Evolutionary conservation across 2,113 vertebrate species (phyloP), one percentile per base, ranked within the genome.

Genomic region (Megaptera novaeangliae): DNA sequence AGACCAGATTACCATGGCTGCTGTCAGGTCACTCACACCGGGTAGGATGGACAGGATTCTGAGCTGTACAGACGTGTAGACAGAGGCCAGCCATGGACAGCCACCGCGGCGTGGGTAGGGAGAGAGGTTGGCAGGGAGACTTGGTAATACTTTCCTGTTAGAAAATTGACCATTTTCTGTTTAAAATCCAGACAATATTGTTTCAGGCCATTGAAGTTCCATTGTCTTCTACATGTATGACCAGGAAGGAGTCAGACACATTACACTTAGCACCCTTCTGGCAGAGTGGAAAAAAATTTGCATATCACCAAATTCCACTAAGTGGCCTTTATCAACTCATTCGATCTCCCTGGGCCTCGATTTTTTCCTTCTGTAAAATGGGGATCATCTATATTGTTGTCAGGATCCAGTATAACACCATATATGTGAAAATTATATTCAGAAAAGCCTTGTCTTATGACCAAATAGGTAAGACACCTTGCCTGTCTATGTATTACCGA

Each of bases 41-140:
- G 57, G 27, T 12, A 81, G 64, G 52, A 11, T 7, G 5, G 36
- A 31, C 17, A 36, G 29, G 34, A 36, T 34, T 46, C 72, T 20
- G 59, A 31, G 39, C 10, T 39, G 2, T 10, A 0, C 7, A 46
- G 36, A 18, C 1, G 2, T 23, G 4, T 0, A 39, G 52, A 66
- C 1, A 9, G 39, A 49, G 39, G 11, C 15, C 13, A 44, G 27
- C 0, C 1, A 13, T 0, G 7, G 31, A n/a, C 0, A 4, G 83
- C 11, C 7, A 3, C 3, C 25, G 20, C 31, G 25, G 29, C 36
- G 10, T 46, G 5, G 14, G 69, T 6, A 4, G 8, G 44, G 25
- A 29, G 14, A 52, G 46, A 82, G 44, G 34, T 6, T 69, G 59
- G 10, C 10, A 3, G 18, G 39, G 17, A 75, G 23, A 59, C 13